Evolutionary conservation across 2,888 invertebrate genomes (phyloP).

Genomic region (Patella depressa): DNA sequence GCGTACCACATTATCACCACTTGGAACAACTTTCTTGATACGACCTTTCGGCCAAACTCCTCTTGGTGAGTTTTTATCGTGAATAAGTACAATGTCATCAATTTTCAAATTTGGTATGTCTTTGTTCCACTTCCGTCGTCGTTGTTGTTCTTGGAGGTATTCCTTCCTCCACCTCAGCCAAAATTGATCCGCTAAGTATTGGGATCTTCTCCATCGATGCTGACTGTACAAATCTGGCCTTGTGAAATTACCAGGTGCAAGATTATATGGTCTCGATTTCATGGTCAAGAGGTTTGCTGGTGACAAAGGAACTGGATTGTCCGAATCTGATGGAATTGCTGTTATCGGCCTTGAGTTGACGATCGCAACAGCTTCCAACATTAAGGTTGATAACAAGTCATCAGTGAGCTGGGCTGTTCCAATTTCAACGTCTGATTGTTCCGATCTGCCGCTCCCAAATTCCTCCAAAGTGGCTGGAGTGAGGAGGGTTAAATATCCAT

Average conservation of each 20-base stretch:
- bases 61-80: slow-evolving; percentile 12
- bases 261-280: slow-evolving; percentile 14
- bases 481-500: slow-evolving; percentile 4
- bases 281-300: slow-evolving; percentile 24
- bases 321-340: slow-evolving; percentile 21
- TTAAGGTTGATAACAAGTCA: neutral
- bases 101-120: slow-evolving; percentile 11
- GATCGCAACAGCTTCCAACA: neutral
- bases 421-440: neutral
- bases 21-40: neutral
- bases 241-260: slow-evolving; percentile 12
- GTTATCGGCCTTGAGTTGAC: slow-evolving; percentile 5
- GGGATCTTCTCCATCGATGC: slow-evolving; percentile 23
- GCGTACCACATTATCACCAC: neutral
- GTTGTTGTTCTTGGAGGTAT: slow-evolving; percentile 22
- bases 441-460: slow-evolving; percentile 8
- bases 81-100: slow-evolving; percentile 19
- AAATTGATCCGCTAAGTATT: slow-evolving; percentile 24
- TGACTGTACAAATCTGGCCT: slow-evolving; percentile 21
- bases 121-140: slow-evolving; percentile 26
- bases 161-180: slow-evolving; percentile 31
- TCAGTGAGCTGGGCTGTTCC: neutral
- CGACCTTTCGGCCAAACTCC: slow-evolving; percentile 7
- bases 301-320: slow-evolving; percentile 19
- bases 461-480: neutral